Percentiles rank a stretch among this genome's conserved stretches.
Evolutionary conservation across 1,140 invertebrate genomes (phyloP).

Genomic region (Leucophenga varia): DNA sequence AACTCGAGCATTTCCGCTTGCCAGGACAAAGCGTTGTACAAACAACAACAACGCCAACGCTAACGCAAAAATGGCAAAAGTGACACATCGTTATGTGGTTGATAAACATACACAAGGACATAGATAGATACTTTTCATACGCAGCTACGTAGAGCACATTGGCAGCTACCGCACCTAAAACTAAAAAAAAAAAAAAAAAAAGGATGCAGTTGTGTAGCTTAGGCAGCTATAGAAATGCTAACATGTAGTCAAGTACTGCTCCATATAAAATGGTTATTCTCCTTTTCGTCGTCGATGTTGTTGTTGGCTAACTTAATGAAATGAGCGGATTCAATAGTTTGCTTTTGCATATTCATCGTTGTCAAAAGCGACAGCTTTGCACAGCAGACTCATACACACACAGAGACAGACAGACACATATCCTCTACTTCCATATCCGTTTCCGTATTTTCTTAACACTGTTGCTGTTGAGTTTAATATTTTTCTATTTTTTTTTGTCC

Average conservation of each 20-base stretch:
- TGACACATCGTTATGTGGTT: constrained; percentile 49
- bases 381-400: constrained; percentile 10
- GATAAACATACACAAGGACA: constrained; percentile 21
- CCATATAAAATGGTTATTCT: background rate
- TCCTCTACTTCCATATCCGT: too few species aligned
- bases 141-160: background rate
- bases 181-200: too few species aligned
- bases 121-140: too few species aligned
- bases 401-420: constrained; percentile 1
- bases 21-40: too few species aligned
- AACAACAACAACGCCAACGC: background rate
- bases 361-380: constrained; percentile 6
- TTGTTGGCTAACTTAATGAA: constrained; percentile 42
- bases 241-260: constrained; percentile 33
- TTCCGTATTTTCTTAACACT: background rate
- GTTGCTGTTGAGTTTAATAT: constrained; percentile 37
- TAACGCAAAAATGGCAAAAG: constrained; percentile 20
- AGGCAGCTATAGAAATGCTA: too few species aligned
- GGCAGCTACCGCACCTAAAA: background rate
- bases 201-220: too few species aligned
- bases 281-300: background rate
- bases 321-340: constrained; percentile 51
- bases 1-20: too few species aligned
- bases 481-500: constrained; percentile 31
- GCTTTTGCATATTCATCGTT: constrained; percentile 8